Base-by-base conservation (phyloP, 2,888 invertebrate species). In the Drosophila rubida region DNA sequence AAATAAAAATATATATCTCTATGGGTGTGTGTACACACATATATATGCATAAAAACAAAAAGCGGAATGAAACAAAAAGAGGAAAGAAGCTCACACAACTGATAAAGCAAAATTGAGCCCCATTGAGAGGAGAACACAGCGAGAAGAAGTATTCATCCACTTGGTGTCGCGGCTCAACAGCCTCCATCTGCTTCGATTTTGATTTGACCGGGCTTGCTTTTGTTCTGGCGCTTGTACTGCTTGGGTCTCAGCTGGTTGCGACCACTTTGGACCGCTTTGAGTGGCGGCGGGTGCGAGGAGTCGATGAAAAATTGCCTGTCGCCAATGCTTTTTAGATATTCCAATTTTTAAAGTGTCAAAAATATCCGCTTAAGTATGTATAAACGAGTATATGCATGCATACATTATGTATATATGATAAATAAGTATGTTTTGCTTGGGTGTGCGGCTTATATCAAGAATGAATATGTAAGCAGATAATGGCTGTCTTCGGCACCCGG, bases 261-360 rank as follows among this genome's bases (percentile, higher is more conserved):
- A 59, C 46, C 69, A 54, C 62, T 63, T 66, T 59, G 59, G 53
- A 53, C 54, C 39, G 54, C 72, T 46, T 48, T 16, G 1, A 19
- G 44, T 11, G n/a, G 5, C 16, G 4, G 2, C 22, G 11, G n/a
- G 37, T 16, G 30, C 58, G 48, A 62, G 63, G 45, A 62, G 61
- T 58, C 59, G 63, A 77, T 78, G 76, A 82, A 78, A 85, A 85
- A 82, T 82, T 76, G 80, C 68, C 80, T 79, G 83, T 76, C 85
- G 86, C 75, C 69, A 62, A 63, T 75, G 75, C 69, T 64, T 68
- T 69, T 66, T 65, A 81, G 82, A 85, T 85, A 87, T 85, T 78
- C 76, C 76, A 81, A 82, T 87, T 82, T 82, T 87, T 78, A 76
- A 85, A 82, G 87, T 82, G 82, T 85, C 87, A 82, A 72, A 87